Evolutionary conservation across 2,113 vertebrate genomes (phyloP).

Genomic region (Turdus rufiventris): DNA sequence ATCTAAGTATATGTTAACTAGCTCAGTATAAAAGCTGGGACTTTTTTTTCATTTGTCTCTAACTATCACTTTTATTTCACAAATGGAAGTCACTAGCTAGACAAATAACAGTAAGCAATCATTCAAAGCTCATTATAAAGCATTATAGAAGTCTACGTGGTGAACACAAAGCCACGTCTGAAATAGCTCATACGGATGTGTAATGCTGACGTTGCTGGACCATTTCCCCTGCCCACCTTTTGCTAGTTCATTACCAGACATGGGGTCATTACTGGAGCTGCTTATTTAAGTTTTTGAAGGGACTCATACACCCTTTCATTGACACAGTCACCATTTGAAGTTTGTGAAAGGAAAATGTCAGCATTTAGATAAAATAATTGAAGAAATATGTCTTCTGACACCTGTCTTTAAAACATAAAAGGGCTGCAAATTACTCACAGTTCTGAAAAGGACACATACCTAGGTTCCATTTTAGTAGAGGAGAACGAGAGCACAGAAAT

Average conservation of each 20-base stretch:
- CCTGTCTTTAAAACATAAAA: background rate
- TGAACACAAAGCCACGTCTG: background rate
- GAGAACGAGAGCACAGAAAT: background rate
- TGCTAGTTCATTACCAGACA: background rate
- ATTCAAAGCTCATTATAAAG: background rate
- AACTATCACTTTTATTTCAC: background rate
- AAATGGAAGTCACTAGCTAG: background rate
- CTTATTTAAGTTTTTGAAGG: background rate
- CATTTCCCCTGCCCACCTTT: background rate
- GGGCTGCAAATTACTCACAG: background rate
- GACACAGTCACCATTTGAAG: background rate
- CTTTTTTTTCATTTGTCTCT: background rate
- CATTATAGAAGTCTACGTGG: background rate
- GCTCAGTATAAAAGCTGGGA: background rate
- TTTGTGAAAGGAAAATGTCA: slow-evolving; percentile 17
- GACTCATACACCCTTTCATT: background rate
- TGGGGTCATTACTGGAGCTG: background rate
- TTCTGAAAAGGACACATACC: background rate
- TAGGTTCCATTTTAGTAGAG: background rate
- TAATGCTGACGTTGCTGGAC: background rate
- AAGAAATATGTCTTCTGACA: slow-evolving; percentile 5
- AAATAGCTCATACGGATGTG: background rate
- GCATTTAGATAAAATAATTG: slow-evolving; percentile 14
- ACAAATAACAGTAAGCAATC: background rate
- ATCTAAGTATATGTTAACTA: background rate